Percentiles rank a stretch among this genome's conserved stretches.
These are phyloP conservation scores for Actinostola sp. DNA, from an alignment of 92 coral and sea anemone species.

Conservation along the genomic window DNA sequence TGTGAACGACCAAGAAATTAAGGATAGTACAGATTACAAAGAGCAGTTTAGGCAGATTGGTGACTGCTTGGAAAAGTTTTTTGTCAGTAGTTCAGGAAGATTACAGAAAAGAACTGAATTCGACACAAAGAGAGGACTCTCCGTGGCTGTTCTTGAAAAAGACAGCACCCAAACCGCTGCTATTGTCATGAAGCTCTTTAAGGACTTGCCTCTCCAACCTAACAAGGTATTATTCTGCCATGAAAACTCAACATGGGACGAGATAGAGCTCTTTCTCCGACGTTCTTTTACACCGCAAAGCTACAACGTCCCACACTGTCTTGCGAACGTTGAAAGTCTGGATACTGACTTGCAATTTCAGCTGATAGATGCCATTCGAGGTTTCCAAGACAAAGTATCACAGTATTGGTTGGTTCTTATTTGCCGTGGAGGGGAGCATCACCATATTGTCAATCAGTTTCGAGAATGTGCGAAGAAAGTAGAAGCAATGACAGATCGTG, in stretches of 20 bases:
- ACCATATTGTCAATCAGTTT: slow-evolving; percentile 75
- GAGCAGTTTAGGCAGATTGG: slow-evolving; percentile 12
- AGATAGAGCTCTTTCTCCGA: slow-evolving; percentile 60
- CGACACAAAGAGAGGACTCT: slow-evolving; percentile 30
- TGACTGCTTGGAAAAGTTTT: slow-evolving; percentile 20
- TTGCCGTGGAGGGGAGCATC: slow-evolving; percentile 79
- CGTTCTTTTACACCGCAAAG: slow-evolving; percentile 43
- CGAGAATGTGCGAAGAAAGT: slow-evolving; percentile 43
- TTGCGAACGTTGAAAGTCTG: slow-evolving; percentile 76
- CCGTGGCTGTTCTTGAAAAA: slow-evolving; percentile 57
- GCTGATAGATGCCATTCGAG: slow-evolving; percentile 60
- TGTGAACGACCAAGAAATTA: slow-evolving; percentile 6
- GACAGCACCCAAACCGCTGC: slow-evolving; percentile 60
- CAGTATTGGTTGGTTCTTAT: slow-evolving; percentile 58
- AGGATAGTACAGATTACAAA: neutral
- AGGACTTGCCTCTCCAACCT: slow-evolving; percentile 43
- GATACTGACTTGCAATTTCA: slow-evolving; percentile 68
- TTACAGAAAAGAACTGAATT: neutral
- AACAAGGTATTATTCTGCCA: slow-evolving; percentile 63
- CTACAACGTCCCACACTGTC: slow-evolving; percentile 44
- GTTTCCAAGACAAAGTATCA: slow-evolving; percentile 14
- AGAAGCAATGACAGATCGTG: slow-evolving; percentile 59
- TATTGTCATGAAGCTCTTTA: slow-evolving; percentile 54
- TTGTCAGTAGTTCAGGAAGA: neutral
- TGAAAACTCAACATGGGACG: slow-evolving; percentile 68